Evolutionary conservation across 1,140 invertebrate species (phyloP), one percentile per base, ranked within the genome.

Genomic region (Aphelinus atriplicis): DNA sequence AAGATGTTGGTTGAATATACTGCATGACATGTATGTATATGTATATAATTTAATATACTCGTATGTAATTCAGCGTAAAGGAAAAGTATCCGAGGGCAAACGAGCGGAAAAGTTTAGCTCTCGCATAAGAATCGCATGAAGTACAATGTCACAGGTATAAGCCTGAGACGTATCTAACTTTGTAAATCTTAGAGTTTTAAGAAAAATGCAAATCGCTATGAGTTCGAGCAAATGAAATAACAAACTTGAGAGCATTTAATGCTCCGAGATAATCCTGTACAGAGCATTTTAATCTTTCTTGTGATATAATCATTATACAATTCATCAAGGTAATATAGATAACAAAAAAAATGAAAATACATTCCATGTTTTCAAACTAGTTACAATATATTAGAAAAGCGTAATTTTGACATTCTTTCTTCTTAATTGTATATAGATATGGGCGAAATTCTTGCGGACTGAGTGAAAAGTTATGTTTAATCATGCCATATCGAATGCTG

Each of bases 221-320:
- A 84, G 81, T 78, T 77, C 78, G n/a, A 55, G 56, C 2, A 71
- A 60, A 43, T 47, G 10, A n/a, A 48, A 26, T 50, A 69, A 56
- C 51, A 51, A 64, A 66, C 77, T 81, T 81, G 81, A 83, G 80
- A 84, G 82, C 82, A 85, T 83, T 81, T 84, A 80, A 85, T 84
- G 82, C 84, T 83, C 81, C 79, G 75, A 83, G 74, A 47, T 61
- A 55, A 84, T 80, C 80, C 78, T 88, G 87, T 88, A 88, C 85
- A 88, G 86, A 86, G 83, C 85, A 86, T 87, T 88, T 84, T 81
- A 86, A 88, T 88, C 85, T 87, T 87, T 87, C 85, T 87, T 88
- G 85, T 87, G 87, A 88, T 88, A 88, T 88, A 88, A 87, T 87
- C 86, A 84, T 87, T 26, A 82, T 83, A 67, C 67, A 75, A 69